These are phyloP conservation scores for Eurosta solidaginis DNA, from an alignment of 1,140 invertebrate species.

Conservation along the genomic window DNA sequence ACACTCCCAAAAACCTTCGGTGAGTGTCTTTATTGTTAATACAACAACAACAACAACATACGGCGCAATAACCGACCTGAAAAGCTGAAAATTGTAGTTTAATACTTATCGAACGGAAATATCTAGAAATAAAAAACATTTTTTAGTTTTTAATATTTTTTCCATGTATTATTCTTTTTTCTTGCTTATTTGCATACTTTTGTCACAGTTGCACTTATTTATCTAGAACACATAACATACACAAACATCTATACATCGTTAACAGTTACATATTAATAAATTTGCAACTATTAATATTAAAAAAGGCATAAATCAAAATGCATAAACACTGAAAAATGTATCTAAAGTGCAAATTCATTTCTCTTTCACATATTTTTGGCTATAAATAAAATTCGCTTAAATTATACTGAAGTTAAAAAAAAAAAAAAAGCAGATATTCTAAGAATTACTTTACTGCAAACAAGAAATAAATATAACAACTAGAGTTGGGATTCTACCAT, in stretches of 20 bases:
- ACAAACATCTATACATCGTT: not conserved
- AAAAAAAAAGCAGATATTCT: no score
- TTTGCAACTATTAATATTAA: not conserved
- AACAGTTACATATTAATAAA: slow-evolving; percentile 1
- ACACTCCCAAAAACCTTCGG: no score
- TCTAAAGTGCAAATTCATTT: not conserved
- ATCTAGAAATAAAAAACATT: not conserved
- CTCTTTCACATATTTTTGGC: not conserved
- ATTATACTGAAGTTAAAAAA: not conserved
- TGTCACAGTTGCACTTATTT: slow-evolving; percentile 21
- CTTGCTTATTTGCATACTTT: not conserved
- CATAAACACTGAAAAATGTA: not conserved
- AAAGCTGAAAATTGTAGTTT: no score
- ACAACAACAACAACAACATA: no score
- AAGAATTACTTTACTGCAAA: no score
- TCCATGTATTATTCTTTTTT: not conserved
- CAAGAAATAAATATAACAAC: no score
- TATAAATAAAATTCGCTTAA: not conserved
- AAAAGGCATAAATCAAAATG: not conserved
- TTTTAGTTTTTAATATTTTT: not conserved
- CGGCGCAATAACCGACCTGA: no score
- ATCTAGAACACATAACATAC: slow-evolving; percentile 14
- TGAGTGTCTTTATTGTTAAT: no score
- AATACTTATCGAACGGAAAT: no score
- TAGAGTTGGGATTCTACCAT: no score